Conservation (phyloP, 2,113 vertebrate genomes). For the Capra hircus region DNA sequence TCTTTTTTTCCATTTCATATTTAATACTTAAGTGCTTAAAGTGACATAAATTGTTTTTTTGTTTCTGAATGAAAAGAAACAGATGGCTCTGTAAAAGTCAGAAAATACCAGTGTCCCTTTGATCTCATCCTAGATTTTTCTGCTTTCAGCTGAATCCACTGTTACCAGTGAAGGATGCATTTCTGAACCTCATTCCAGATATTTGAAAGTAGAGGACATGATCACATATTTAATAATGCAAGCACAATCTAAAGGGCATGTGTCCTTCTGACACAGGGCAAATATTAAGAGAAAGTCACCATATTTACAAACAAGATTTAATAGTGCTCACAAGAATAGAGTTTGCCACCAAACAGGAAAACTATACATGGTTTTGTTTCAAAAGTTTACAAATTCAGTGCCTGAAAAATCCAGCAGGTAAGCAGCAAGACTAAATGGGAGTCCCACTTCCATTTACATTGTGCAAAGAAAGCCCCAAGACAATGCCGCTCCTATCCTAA, state of each 20-base stretch:
- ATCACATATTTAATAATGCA: not conserved
- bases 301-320: constrained; percentile 62
- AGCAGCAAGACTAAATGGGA: not conserved
- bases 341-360: not conserved
- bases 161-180: not conserved
- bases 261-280: not conserved
- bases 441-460: not conserved
- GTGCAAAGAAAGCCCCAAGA: not conserved
- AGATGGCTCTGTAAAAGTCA: constrained; percentile 12
- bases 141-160: not conserved
- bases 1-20: not conserved
- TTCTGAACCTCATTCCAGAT: not conserved
- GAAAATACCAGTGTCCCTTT: not conserved
- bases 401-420: not conserved
- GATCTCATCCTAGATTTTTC: not conserved
- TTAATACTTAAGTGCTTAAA: not conserved
- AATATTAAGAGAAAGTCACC: constrained; percentile 15
- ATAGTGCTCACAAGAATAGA: constrained; percentile 43
- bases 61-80: constrained; percentile 5
- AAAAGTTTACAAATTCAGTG: constrained; percentile 30
- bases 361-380: not conserved
- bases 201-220: not conserved
- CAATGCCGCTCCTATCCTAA: not conserved
- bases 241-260: not conserved
- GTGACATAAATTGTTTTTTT: not conserved